Percentiles rank a stretch among this genome's conserved stretches.
These are phyloP conservation scores for Syngnathus typhle DNA, from an alignment of 2,113 vertebrate genomes.

Conservation along the genomic window DNA sequence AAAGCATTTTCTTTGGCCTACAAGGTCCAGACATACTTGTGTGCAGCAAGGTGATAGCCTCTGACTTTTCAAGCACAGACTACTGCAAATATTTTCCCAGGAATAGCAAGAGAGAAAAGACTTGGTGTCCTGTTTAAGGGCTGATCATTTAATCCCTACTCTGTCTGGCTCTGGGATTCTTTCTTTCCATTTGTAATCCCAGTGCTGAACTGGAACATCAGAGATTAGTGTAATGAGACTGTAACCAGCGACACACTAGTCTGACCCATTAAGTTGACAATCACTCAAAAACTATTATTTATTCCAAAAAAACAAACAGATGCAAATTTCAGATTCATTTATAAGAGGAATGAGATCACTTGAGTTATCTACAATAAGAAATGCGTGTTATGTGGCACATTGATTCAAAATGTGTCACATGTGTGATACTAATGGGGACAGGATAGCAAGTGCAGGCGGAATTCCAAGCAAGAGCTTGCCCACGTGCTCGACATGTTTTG, in stretches of 20 bases:
- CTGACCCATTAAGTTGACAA: constrained; percentile 21
- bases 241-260: constrained; percentile 22
- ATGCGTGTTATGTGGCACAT: not conserved
- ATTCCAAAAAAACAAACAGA: not conserved
- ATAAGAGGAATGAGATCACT: not conserved
- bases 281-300: constrained; percentile 13
- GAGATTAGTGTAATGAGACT: constrained; percentile 56
- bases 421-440: not conserved
- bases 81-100: constrained; percentile 4
- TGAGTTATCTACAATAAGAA: not conserved
- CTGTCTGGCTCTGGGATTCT: constrained; percentile 29
- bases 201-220: constrained; percentile 53
- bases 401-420: constrained; percentile 2
- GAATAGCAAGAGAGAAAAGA: constrained; percentile 14
- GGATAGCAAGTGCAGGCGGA: not conserved
- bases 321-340: not conserved
- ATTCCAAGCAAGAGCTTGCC: not conserved
- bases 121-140: constrained; percentile 14
- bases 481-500: not conserved
- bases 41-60: not conserved
- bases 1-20: not conserved
- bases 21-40: not conserved
- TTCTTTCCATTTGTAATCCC: constrained; percentile 45
- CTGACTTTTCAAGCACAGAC: not conserved
- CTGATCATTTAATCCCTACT: constrained; percentile 45